Evolutionary conservation across 1,140 invertebrate species (phyloP).

Genomic region (Drosophila micromelanica): DNA sequence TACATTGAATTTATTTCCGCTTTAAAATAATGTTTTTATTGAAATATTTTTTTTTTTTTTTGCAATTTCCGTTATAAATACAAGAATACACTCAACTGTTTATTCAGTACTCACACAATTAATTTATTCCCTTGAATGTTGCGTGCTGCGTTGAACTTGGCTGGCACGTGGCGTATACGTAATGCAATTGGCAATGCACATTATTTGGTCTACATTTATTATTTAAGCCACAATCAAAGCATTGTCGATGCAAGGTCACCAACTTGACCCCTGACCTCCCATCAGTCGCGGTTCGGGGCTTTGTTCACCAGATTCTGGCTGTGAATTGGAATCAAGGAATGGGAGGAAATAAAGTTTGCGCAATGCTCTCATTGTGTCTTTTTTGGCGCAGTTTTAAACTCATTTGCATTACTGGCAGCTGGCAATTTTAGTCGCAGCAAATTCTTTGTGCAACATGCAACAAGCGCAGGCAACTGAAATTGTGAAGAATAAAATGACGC

Average conservation of each 20-base stretch:
- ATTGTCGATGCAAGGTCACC: slow-evolving; percentile 28
- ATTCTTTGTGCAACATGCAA: slow-evolving; percentile 36
- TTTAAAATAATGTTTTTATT: slow-evolving; percentile 4
- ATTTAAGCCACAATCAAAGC: slow-evolving; percentile 52
- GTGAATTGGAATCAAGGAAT: too few relatives aligned
- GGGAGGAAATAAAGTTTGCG: slow-evolving; percentile 38
- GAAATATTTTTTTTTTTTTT: background rate
- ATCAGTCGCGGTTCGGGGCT: background rate
- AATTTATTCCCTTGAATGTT: slow-evolving; percentile 6
- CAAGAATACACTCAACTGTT: background rate
- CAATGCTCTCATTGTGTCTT: slow-evolving; percentile 60
- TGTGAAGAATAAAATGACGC: background rate
- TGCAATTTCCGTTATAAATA: background rate
- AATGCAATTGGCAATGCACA: slow-evolving; percentile 7
- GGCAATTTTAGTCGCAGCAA: slow-evolving; percentile 6
- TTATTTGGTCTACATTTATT: slow-evolving; percentile 52
- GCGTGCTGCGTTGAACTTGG: slow-evolving; percentile 7
- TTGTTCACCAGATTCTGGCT: slow-evolving; percentile 6
- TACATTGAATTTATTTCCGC: background rate
- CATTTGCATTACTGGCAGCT: slow-evolving; percentile 54
- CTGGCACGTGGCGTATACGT: slow-evolving; percentile 12
- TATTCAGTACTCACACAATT: background rate
- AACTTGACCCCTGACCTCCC: slow-evolving; percentile 2
- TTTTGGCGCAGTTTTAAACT: slow-evolving; percentile 46
- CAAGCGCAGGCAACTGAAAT: slow-evolving; percentile 11